phyloP scores from a whole-genome alignment of 2,797 vertebrate species.

The Falco biarmicus region DNA sequence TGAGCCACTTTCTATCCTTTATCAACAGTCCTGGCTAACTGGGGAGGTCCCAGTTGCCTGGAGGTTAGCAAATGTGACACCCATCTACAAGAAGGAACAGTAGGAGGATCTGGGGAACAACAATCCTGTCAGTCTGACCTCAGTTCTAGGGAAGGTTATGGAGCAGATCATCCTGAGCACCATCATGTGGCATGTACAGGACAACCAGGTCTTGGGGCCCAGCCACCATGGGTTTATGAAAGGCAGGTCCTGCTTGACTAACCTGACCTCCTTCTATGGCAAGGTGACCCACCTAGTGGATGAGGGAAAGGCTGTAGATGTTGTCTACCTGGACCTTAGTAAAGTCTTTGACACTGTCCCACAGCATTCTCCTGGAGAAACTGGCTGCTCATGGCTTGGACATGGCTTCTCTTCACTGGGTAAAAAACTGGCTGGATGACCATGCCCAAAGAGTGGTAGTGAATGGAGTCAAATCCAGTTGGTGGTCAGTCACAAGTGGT shows the following conservation, averaged over 20 bases:
- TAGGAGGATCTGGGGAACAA: not conserved
- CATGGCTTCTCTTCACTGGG: too few species aligned
- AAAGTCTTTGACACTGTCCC: not conserved
- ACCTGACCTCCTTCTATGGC: not conserved
- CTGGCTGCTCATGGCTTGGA: too few species aligned
- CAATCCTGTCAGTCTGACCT: not conserved
- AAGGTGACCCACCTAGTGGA: not conserved
- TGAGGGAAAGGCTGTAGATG: not conserved
- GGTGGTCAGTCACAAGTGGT: too few species aligned
- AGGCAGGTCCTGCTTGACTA: not conserved
- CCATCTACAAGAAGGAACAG: not conserved
- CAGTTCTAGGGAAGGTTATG: too few species aligned
- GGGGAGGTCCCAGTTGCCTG: not conserved
- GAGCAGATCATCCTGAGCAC: too few species aligned
- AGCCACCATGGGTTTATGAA: too few species aligned
- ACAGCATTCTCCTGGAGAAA: not conserved
- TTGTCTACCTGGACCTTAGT: not conserved
- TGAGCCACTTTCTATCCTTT: not conserved
- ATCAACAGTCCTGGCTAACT: not conserved
- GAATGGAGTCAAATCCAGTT: too few species aligned
- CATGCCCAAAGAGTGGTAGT: too few species aligned
- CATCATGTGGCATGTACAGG: too few species aligned
- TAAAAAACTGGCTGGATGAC: too few species aligned
- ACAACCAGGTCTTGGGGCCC: too few species aligned
- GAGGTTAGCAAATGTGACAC: not conserved